Conservation (phyloP, 2,888 invertebrate genomes). For the Sphecodes monilicornis region DNA sequence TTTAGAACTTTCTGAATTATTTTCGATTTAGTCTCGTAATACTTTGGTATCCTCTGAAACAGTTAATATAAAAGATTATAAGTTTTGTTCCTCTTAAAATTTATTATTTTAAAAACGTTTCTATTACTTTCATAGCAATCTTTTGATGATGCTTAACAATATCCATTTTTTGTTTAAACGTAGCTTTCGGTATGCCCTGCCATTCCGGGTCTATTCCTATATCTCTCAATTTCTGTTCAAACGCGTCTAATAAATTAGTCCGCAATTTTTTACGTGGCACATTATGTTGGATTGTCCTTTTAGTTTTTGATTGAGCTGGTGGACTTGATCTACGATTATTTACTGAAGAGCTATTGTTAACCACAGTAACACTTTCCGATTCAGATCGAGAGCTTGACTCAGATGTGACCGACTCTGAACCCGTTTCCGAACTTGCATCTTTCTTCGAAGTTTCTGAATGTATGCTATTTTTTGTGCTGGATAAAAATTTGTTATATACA, state of each 20-base stretch:
- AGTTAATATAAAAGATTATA: slow-evolving; percentile 30
- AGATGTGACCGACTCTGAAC: slow-evolving; percentile 41
- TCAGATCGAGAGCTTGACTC: slow-evolving; percentile 43
- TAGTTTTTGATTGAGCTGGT: slow-evolving; percentile 15
- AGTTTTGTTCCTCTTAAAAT: background rate
- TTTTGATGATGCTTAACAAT: slow-evolving; percentile 87
- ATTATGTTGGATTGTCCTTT: background rate
- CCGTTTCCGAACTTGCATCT: slow-evolving; percentile 31
- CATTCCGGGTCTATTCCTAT: slow-evolving; percentile 88
- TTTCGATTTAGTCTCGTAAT: slow-evolving; percentile 85
- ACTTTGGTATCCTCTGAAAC: slow-evolving; percentile 85
- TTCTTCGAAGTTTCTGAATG: slow-evolving; percentile 17
- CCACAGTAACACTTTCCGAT: slow-evolving; percentile 37
- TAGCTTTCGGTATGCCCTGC: slow-evolving; percentile 86
- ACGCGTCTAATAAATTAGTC: slow-evolving; percentile 78
- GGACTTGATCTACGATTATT: slow-evolving; percentile 20
- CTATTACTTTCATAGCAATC: slow-evolving; percentile 86
- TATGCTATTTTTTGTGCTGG: slow-evolving; percentile 21
- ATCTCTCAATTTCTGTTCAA: slow-evolving; percentile 86
- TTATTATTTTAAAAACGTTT: background rate
- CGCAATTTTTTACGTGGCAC: slow-evolving; percentile 62
- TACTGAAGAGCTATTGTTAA: slow-evolving; percentile 30
- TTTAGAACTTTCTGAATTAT: slow-evolving; percentile 85
- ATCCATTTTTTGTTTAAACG: slow-evolving; percentile 86
- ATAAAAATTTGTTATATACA: background rate